A percentile compares a stretch with the other conserved stretches of the same genome.
phyloP scores from a whole-genome alignment of 2,888 invertebrate genomes.

The Phragmatobia fuliginosa region DNA sequence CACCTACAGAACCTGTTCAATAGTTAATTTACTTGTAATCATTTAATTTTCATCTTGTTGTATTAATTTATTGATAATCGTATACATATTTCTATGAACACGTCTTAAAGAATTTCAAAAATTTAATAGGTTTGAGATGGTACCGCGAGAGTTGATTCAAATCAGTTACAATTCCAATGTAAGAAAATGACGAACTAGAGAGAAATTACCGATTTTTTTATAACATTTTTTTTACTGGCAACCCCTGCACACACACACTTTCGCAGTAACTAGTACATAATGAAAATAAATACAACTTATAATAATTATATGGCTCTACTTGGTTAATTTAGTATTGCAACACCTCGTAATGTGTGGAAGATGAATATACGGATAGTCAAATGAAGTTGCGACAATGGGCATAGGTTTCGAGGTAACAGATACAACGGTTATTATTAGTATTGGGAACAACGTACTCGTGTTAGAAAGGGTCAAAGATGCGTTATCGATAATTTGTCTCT shows the following conservation, averaged over 20 bases:
- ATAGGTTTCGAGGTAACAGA: not conserved
- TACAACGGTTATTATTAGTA: not conserved
- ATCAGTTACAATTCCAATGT: too few species aligned
- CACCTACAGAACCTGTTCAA: conserved; percentile 1
- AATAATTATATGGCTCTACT: not conserved
- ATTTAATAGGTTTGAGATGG: too few species aligned
- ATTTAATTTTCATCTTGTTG: not conserved
- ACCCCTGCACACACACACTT: too few species aligned
- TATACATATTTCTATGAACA: not conserved
- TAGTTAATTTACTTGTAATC: not conserved
- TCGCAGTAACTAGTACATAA: too few species aligned
- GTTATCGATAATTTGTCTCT: not conserved
- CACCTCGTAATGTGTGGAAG: not conserved
- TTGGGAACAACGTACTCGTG: not conserved
- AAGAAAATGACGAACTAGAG: too few species aligned
- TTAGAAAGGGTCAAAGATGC: not conserved
- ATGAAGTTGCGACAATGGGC: not conserved
- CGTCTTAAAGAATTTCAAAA: not conserved
- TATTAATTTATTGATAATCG: not conserved
- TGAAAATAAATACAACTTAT: not conserved
- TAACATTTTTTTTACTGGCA: too few species aligned
- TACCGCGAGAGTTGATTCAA: too few species aligned
- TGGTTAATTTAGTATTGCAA: not conserved
- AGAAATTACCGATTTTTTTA: too few species aligned
- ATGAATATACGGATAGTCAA: not conserved